These are phyloP conservation scores for Selene dorsalis DNA, from an alignment of 2,797 vertebrate genomes.

Conservation along the genomic window DNA sequence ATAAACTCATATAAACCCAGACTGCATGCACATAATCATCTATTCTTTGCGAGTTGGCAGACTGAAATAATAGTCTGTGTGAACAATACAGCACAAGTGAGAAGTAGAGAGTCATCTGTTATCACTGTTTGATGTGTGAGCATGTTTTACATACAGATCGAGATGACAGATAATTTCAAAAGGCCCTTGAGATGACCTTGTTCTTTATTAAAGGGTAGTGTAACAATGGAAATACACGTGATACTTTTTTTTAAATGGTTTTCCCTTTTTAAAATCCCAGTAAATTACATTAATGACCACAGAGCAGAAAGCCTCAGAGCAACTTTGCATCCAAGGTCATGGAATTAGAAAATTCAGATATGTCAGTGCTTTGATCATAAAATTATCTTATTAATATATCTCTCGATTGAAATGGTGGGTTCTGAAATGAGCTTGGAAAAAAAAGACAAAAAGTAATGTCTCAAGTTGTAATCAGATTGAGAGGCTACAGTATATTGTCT, in stretches of 20 bases:
- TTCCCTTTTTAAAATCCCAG: conserved; percentile 74
- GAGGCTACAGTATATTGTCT: conserved; percentile 81
- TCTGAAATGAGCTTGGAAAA: conserved; percentile 47
- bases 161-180: conserved; percentile 67
- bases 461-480: conserved; percentile 66
- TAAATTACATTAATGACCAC: conserved; percentile 62
- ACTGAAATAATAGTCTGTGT: conserved; percentile 17
- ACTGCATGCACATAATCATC: conserved; percentile 2
- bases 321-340: conserved; percentile 47
- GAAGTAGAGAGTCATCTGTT: background rate
- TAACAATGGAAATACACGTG: conserved; percentile 82
- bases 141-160: conserved; percentile 27
- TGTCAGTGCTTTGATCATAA: conserved; percentile 63
- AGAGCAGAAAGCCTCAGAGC: conserved; percentile 62
- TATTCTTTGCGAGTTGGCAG: background rate
- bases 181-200: conserved; percentile 69
- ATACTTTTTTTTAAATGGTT: conserved; percentile 54
- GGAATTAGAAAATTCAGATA: conserved; percentile 77
- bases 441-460: conserved; percentile 46
- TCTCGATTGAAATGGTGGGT: conserved; percentile 54
- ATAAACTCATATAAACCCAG: background rate
- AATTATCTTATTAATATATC: conserved; percentile 55
- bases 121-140: background rate
- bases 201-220: conserved; percentile 85
- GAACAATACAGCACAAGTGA: background rate